Conservation (phyloP, 92 coral and sea anemone species). For the Scolanthus callimorphus region DNA sequence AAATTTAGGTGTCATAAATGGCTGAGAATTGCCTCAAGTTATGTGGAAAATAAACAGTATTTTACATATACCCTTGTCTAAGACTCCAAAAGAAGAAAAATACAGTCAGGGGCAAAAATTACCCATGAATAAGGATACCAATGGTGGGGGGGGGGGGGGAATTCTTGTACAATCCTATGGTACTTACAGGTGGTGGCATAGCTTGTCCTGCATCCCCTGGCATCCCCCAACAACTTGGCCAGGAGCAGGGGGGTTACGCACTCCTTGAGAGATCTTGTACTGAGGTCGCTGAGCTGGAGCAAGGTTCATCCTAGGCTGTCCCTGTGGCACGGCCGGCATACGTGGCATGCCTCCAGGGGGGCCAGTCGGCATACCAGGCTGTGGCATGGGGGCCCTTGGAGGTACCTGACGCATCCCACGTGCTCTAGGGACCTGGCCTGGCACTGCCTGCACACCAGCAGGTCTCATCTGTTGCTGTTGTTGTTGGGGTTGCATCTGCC, state of each 20-base stretch:
- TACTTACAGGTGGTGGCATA: too few species aligned
- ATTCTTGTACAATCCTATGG: too few species aligned
- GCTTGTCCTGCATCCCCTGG: conserved; percentile 66
- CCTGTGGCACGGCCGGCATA: conserved; percentile 43
- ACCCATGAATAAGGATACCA: too few species aligned
- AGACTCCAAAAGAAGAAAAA: too few species aligned
- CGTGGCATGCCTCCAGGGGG: conserved; percentile 48
- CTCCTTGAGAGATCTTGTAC: conserved; percentile 68
- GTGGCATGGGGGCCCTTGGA: conserved; percentile 61
- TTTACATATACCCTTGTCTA: too few species aligned
- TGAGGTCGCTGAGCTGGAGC: conserved; percentile 35
- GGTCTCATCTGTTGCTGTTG: conserved; percentile 80
- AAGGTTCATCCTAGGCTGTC: conserved; percentile 21
- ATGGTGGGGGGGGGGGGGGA: too few species aligned
- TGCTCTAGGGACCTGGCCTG: conserved; percentile 72
- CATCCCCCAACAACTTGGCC: conserved; percentile 48
- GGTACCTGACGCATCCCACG: conserved; percentile 77
- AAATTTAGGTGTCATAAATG: too few species aligned
- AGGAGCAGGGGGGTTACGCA: conserved; percentile 74
- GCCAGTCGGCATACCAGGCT: conserved; percentile 44
- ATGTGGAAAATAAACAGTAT: too few species aligned
- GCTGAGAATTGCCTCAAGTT: too few species aligned
- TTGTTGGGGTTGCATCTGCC: conserved; percentile 69
- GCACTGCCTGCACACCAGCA: conserved; percentile 55
- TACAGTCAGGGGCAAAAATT: too few species aligned